Percentiles rank a stretch among this genome's conserved stretches.
Conservation (phyloP, 2,888 invertebrate genomes). For the Melanargia galathea region DNA sequence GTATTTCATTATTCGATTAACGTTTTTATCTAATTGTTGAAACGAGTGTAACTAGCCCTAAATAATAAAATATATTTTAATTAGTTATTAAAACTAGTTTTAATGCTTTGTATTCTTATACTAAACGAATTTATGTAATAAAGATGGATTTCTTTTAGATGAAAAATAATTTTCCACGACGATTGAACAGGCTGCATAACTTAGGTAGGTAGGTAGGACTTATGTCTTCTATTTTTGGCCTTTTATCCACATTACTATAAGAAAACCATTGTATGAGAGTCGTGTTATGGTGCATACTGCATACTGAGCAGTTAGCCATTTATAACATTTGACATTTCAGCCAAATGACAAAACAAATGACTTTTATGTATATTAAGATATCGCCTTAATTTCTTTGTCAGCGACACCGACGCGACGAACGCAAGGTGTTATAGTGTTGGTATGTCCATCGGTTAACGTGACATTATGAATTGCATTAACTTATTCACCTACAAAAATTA, state of each 20-base stretch:
- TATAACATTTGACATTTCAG: constrained; percentile 12
- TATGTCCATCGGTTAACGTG: constrained; percentile 6
- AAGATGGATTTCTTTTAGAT: background rate
- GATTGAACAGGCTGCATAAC: background rate
- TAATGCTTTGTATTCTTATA: no score
- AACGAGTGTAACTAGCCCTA: no score
- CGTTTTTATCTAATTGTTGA: no score
- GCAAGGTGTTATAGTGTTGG: background rate
- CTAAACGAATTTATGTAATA: no score
- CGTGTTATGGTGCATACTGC: background rate
- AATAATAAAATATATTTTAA: no score
- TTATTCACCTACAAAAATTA: constrained; percentile 1
- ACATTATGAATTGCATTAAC: constrained; percentile 9
- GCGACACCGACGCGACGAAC: background rate
- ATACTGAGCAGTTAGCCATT: background rate
- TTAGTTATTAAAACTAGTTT: no score
- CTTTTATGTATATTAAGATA: constrained; percentile 1
- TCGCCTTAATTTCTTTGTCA: background rate
- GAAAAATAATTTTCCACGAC: background rate
- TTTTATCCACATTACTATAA: constrained; percentile 9
- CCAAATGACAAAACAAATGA: background rate
- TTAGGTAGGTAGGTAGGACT: no score
- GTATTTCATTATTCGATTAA: no score
- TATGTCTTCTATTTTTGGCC: no score
- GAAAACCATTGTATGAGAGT: background rate